Evolutionary conservation across 2,888 invertebrate species (phyloP).

Genomic region (Lasioglossum morio): DNA sequence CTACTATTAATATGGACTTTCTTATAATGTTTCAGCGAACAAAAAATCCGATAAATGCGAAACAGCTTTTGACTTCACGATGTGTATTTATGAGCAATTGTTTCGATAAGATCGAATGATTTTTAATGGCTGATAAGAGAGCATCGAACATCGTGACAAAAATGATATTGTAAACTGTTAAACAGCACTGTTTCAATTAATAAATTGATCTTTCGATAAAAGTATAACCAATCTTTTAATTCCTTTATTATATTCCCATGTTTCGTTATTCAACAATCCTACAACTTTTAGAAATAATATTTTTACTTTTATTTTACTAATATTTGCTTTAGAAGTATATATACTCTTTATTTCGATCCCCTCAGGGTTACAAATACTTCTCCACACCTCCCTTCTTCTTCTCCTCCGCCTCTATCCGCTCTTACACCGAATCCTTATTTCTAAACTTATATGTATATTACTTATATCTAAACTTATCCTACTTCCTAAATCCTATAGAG

Average conservation of each 20-base stretch:
- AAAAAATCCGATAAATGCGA: constrained; percentile 10
- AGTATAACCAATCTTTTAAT: not conserved
- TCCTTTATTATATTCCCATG: not conserved
- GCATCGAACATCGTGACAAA: not conserved
- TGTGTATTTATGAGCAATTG: not conserved
- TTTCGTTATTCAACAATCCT: not conserved
- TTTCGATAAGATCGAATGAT: not conserved
- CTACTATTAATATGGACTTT: not conserved
- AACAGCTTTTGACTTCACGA: not conserved
- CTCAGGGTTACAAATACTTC: too few species aligned
- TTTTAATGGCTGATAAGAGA: not conserved
- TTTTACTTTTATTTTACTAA: too few species aligned
- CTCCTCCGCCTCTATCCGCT: too few species aligned
- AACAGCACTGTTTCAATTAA: not conserved
- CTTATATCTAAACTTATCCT: too few species aligned
- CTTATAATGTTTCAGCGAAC: constrained; percentile 28
- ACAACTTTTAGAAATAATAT: not conserved
- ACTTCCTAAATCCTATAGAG: too few species aligned
- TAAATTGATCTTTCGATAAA: not conserved
- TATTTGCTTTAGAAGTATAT: too few species aligned
- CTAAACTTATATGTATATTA: too few species aligned
- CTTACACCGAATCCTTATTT: too few species aligned
- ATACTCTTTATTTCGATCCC: too few species aligned
- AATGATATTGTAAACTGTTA: not conserved
- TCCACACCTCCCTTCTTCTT: too few species aligned